Conservation (phyloP, 2,888 invertebrate species). For the Macrosoma leucophasiata region DNA sequence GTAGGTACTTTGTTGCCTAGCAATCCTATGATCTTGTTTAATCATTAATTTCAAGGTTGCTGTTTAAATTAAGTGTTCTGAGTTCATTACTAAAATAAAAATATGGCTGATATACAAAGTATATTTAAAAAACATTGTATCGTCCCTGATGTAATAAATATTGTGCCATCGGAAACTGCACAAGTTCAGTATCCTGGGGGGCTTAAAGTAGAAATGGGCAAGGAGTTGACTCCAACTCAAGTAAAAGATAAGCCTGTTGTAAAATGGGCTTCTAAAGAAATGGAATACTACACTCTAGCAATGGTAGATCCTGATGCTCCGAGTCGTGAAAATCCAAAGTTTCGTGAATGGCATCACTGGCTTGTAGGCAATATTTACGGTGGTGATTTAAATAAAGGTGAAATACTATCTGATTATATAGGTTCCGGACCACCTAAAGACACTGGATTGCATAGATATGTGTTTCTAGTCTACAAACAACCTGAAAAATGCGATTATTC, state of each 20-base stretch:
- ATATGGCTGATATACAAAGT: constrained; percentile 45
- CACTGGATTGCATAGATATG: constrained; percentile 83
- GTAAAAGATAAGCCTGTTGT: constrained; percentile 82
- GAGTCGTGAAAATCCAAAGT: constrained; percentile 79
- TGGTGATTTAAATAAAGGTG: constrained; percentile 76
- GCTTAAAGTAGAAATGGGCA: constrained; percentile 74
- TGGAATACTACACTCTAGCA: constrained; percentile 78
- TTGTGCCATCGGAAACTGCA: constrained; percentile 68
- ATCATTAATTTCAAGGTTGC: neutral
- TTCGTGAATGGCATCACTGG: constrained; percentile 87
- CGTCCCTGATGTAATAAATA: constrained; percentile 81
- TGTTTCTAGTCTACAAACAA: constrained; percentile 80
- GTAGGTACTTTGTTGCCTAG: neutral
- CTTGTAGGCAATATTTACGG: constrained; percentile 84
- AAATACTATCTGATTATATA: constrained; percentile 79
- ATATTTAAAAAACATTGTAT: constrained; percentile 70
- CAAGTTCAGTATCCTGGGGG: constrained; percentile 71
- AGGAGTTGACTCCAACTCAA: constrained; percentile 81
- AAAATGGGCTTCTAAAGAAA: constrained; percentile 76
- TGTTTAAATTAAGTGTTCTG: neutral
- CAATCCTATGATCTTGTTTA: neutral
- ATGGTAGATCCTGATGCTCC: constrained; percentile 87
- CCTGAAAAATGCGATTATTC: constrained; percentile 61
- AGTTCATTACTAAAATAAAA: neutral
- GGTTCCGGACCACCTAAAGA: constrained; percentile 82